Evolutionary conservation across 2,113 vertebrate species (phyloP).

Genomic region (Sula dactylatra): DNA sequence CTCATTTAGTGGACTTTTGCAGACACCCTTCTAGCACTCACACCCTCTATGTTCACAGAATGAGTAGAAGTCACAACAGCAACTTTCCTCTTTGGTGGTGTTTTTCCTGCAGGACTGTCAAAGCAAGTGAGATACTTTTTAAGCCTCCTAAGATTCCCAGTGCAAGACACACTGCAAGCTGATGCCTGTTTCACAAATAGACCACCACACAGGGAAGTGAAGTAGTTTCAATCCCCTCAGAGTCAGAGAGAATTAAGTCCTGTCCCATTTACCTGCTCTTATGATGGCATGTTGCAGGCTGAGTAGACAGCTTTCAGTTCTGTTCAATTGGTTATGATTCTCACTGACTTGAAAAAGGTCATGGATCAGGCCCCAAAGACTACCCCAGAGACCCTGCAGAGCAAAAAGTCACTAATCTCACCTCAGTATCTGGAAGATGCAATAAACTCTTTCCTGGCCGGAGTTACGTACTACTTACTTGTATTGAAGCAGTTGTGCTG

Average conservation of each 20-base stretch:
- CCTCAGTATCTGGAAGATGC: background rate
- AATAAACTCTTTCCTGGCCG: background rate
- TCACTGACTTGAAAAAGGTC: background rate
- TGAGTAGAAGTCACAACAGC: background rate
- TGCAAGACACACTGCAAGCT: background rate
- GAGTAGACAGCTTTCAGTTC: background rate
- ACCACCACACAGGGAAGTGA: background rate
- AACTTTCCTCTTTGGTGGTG: background rate
- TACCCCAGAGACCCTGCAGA: background rate
- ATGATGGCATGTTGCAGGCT: background rate
- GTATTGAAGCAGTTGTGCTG: rapidly evolving
- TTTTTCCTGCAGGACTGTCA: background rate
- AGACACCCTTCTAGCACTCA: background rate
- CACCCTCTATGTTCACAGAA: background rate
- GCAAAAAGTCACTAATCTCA: background rate
- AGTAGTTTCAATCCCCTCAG: background rate
- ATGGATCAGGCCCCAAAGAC: background rate
- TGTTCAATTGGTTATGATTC: background rate
- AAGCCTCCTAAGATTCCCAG: background rate
- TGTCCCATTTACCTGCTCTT: background rate
- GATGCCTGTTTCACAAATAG: background rate
- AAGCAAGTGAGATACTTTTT: background rate
- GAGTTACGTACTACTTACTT: background rate
- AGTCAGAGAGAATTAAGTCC: background rate
- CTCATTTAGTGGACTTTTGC: background rate